Evolutionary conservation across 2,113 vertebrate genomes (phyloP).

Genomic region (Sylvia atricapilla): DNA sequence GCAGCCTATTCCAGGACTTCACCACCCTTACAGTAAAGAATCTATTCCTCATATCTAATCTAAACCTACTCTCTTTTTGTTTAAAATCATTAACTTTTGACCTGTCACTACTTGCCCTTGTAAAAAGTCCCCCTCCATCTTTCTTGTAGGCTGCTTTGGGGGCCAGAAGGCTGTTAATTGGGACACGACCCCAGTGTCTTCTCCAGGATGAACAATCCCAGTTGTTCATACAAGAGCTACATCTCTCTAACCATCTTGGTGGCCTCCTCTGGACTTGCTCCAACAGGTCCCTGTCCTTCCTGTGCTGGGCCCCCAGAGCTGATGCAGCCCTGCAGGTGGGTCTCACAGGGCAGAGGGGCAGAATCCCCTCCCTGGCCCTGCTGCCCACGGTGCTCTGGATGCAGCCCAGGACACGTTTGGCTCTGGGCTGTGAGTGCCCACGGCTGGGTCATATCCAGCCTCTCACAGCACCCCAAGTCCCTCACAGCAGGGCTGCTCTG

Average conservation of each 20-base stretch:
- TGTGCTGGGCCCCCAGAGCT: background rate
- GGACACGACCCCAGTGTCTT: too few relatives aligned
- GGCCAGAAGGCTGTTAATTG: background rate
- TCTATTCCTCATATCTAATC: background rate
- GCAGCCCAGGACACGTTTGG: background rate
- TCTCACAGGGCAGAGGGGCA: background rate
- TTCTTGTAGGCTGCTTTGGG: background rate
- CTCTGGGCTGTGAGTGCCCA: background rate
- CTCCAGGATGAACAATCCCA: background rate
- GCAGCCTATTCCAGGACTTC: background rate
- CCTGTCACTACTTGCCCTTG: background rate
- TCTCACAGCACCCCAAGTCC: fast-evolving
- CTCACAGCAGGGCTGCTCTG: fast-evolving
- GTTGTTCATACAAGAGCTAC: background rate
- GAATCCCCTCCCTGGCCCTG: background rate
- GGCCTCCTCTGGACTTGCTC: background rate
- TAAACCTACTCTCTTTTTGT: background rate
- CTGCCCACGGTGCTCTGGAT: fast-evolving
- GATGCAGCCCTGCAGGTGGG: fast-evolving
- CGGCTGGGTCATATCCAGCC: background rate
- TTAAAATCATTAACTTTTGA: background rate
- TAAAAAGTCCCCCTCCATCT: background rate
- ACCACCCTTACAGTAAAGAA: background rate
- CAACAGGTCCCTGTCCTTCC: background rate
- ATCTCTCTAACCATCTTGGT: background rate